Conservation (phyloP, 2,888 invertebrate species). For the Polydrusus tereticollis region DNA sequence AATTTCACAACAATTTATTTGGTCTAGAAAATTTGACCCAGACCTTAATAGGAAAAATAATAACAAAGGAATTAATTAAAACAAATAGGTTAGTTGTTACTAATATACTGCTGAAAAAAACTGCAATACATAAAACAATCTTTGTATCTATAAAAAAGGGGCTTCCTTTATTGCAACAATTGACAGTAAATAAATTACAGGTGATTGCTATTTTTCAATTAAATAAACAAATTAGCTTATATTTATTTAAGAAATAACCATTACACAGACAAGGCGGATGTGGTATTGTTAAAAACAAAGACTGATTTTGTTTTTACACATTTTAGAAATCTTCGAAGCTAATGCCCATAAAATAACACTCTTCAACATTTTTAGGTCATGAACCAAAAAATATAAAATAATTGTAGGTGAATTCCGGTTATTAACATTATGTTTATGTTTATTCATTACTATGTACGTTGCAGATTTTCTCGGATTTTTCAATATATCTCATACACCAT, state of each 20-base stretch:
- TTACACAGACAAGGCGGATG: constrained; percentile 2
- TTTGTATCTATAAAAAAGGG: neutral
- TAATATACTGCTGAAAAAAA: neutral
- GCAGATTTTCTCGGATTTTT: too few species aligned
- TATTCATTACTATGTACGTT: too few species aligned
- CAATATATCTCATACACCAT: too few species aligned
- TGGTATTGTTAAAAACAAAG: constrained; percentile 4
- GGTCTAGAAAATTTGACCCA: neutral
- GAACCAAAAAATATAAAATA: too few species aligned
- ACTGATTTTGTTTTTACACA: neutral
- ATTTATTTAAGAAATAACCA: constrained; percentile 7
- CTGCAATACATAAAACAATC: constrained; percentile 11
- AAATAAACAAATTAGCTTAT: constrained; percentile 15
- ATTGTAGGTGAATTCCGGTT: too few species aligned
- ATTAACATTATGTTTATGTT: too few species aligned
- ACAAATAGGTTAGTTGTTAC: constrained; percentile 1
- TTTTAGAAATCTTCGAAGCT: neutral
- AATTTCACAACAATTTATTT: too few species aligned
- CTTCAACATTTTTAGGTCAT: too few species aligned
- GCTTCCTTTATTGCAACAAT: constrained; percentile 15
- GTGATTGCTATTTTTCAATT: constrained; percentile 19
- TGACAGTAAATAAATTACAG: constrained; percentile 9
- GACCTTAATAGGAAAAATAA: neutral
- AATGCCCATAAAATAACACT: neutral
- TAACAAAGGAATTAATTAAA: constrained; percentile 5